Conservation (phyloP, 2,797 vertebrate species). For the Sebastes kiyomatsui region DNA sequence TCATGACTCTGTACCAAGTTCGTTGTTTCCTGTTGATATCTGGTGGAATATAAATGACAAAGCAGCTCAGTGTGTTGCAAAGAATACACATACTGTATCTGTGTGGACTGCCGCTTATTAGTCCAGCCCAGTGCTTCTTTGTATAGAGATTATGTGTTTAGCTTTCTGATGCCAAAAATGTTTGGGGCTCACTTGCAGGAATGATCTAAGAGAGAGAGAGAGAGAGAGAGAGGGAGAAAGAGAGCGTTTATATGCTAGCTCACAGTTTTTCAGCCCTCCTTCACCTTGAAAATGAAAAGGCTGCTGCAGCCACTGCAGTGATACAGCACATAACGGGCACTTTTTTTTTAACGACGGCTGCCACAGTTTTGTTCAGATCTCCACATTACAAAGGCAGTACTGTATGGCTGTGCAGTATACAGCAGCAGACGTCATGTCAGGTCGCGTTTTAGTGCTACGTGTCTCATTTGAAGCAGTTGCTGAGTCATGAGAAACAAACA, state of each 20-base stretch:
- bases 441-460: neutral
- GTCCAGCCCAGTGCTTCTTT: neutral
- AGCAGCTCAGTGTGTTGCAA: neutral
- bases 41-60: neutral
- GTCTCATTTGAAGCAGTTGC: constrained; percentile 25
- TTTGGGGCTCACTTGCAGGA: neutral
- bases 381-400: neutral
- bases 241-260: neutral
- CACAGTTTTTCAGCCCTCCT: constrained; percentile 5
- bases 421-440: constrained; percentile 24
- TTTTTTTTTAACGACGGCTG: neutral
- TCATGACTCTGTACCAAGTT: neutral
- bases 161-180: neutral
- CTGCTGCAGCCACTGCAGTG: constrained; percentile 51
- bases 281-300: constrained; percentile 42
- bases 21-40: neutral
- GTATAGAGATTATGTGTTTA: neutral
- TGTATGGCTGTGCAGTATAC: neutral
- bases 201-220: neutral
- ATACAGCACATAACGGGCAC: neutral
- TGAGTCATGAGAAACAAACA: constrained; percentile 49
- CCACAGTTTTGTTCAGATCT: neutral
- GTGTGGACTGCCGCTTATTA: no score
- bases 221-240: no score
- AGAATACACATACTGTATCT: neutral